Evolutionary conservation across 1,140 invertebrate genomes (phyloP).

Genomic region (Drosophila santomea): DNA sequence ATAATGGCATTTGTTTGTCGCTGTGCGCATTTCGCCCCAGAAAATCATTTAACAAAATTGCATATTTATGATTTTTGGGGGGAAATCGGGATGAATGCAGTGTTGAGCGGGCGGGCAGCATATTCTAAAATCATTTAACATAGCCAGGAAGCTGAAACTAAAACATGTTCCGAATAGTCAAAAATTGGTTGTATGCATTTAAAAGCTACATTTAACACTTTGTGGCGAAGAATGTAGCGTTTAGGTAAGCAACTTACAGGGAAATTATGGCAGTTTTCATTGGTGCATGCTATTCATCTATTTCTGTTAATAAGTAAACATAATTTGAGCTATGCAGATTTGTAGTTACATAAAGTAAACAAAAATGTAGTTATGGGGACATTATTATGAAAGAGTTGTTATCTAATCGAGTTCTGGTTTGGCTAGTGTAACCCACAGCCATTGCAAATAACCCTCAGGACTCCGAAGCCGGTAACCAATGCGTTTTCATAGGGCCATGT

Average conservation of each 20-base stretch:
- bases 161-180: background rate
- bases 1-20: constrained; percentile 40
- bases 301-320: no score
- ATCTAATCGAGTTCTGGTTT: no score
- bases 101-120: background rate
- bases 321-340: no score
- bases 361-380: no score
- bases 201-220: no score
- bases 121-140: constrained; percentile 20
- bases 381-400: no score
- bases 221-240: no score
- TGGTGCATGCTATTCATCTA: no score
- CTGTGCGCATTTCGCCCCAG: constrained; percentile 25
- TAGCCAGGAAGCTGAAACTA: background rate
- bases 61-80: constrained; percentile 51
- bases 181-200: background rate
- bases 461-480: background rate
- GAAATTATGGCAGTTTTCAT: no score
- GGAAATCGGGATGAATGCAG: background rate
- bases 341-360: no score
- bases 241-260: background rate
- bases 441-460: background rate
- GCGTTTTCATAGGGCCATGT: background rate
- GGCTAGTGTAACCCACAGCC: background rate
- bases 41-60: constrained; percentile 60